Percentiles rank a stretch among this genome's conserved stretches.
These are phyloP conservation scores for Trichonephila clavipes DNA, from an alignment of 1,140 invertebrate species.

Conservation along the genomic window DNA sequence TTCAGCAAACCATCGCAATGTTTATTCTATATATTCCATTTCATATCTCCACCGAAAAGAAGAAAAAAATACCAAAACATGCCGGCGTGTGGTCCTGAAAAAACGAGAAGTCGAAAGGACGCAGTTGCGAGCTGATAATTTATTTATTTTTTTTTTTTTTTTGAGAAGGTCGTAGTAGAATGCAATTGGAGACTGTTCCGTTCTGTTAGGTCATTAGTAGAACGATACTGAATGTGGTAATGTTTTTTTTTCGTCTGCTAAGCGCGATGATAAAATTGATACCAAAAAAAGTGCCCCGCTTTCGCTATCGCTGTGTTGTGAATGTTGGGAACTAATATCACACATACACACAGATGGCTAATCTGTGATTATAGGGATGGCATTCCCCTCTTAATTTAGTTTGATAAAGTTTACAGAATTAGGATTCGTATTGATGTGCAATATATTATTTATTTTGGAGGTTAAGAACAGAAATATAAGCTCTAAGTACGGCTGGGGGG, in stretches of 20 bases:
- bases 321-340: constrained; percentile 7
- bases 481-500: too few species aligned
- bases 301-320: background rate
- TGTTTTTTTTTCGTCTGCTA: background rate
- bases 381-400: background rate
- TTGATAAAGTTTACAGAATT: background rate
- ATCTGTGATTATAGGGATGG: background rate
- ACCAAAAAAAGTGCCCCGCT: background rate
- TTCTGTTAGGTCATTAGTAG: background rate
- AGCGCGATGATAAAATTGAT: background rate
- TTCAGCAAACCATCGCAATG: background rate
- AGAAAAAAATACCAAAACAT: background rate
- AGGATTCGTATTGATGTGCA: background rate
- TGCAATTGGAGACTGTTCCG: background rate
- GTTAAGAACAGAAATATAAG: too few species aligned
- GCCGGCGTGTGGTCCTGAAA: background rate
- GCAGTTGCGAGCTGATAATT: background rate
- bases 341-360: background rate
- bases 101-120: background rate
- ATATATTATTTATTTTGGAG: background rate
- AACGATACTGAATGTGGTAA: background rate
- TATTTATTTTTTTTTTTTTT: background rate
- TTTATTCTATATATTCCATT: background rate
- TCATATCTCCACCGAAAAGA: background rate
- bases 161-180: background rate